phyloP scores from a whole-genome alignment of 2,888 invertebrate genomes.

The Athalia cordata region DNA sequence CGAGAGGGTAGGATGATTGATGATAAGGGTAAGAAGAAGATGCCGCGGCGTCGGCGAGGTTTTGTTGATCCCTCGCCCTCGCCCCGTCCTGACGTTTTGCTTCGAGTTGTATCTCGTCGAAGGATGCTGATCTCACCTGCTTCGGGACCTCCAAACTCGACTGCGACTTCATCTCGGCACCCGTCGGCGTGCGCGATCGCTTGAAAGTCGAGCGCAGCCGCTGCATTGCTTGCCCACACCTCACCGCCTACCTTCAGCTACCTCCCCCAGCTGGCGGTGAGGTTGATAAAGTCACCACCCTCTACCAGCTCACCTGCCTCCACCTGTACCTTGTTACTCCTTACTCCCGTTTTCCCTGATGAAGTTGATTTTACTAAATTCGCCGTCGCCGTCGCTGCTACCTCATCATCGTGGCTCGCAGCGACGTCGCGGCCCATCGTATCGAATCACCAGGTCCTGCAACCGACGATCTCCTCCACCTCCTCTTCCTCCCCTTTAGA shows the following conservation, averaged over 20 bases:
- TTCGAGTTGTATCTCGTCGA: conserved; percentile 91
- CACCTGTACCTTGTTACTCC: conserved; percentile 40
- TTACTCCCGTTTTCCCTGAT: conserved; percentile 59
- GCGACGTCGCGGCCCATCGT: conserved; percentile 43
- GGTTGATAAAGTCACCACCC: conserved; percentile 33
- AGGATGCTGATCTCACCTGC: conserved; percentile 92
- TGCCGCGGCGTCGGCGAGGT: conserved; percentile 50
- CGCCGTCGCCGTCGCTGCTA: conserved; percentile 47
- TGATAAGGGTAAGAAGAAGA: conserved; percentile 52
- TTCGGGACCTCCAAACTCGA: conserved; percentile 93
- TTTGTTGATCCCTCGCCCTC: conserved; percentile 49
- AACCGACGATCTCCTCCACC: conserved; percentile 1
- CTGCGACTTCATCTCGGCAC: conserved; percentile 93
- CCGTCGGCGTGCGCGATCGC: conserved; percentile 91
- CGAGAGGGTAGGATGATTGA: conserved; percentile 51
- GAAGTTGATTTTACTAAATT: not conserved
- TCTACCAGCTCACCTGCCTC: conserved; percentile 42
- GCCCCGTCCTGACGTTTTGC: conserved; percentile 78
- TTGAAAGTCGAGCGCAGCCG: conserved; percentile 90
- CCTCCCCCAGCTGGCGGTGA: conserved; percentile 24
- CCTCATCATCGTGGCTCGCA: conserved; percentile 47
- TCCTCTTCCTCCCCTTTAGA: not conserved
- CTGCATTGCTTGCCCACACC: conserved; percentile 84
- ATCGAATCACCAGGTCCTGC: conserved; percentile 27
- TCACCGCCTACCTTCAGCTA: conserved; percentile 56